Conservation (phyloP, 1,140 invertebrate species). For the Pissodes strobi region DNA sequence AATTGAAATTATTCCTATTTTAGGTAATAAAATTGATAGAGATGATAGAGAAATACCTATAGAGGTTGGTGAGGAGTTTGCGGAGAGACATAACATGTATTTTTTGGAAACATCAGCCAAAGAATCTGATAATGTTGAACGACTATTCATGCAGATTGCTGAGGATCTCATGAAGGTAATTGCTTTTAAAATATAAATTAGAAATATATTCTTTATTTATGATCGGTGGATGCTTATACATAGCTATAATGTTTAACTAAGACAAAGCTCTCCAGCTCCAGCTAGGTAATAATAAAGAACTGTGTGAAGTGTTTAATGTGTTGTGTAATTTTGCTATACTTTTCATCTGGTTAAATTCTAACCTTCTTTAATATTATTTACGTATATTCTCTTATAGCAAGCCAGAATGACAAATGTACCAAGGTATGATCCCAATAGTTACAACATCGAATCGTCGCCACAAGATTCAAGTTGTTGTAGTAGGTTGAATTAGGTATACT, state of each 20-base stretch:
- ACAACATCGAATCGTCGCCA: slow-evolving; percentile 70
- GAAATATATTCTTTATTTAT: no score
- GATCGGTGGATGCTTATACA: no score
- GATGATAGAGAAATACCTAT: slow-evolving; percentile 93
- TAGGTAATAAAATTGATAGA: slow-evolving; percentile 94
- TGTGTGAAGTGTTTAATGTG: no score
- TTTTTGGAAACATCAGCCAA: slow-evolving; percentile 98
- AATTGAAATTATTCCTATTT: slow-evolving; percentile 41
- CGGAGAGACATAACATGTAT: slow-evolving; percentile 93
- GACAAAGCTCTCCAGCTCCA: no score
- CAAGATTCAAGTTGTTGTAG: slow-evolving; percentile 69
- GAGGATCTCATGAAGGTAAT: slow-evolving; percentile 87
- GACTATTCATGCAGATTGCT: slow-evolving; percentile 94
- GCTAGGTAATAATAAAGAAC: no score
- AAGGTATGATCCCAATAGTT: slow-evolving; percentile 71
- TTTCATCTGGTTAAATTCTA: no score
- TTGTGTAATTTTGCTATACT: no score
- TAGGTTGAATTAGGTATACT: slow-evolving; percentile 44
- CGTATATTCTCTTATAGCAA: slow-evolving; percentile 66
- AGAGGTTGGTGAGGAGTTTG: slow-evolving; percentile 95
- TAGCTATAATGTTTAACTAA: no score
- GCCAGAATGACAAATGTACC: slow-evolving; percentile 76
- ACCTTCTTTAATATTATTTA: no score
- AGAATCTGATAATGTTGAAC: slow-evolving; percentile 96
- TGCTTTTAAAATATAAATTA: no score